phyloP scores from a whole-genome alignment of 2,888 invertebrate genomes.

The Onthophagus sagittarius region DNA sequence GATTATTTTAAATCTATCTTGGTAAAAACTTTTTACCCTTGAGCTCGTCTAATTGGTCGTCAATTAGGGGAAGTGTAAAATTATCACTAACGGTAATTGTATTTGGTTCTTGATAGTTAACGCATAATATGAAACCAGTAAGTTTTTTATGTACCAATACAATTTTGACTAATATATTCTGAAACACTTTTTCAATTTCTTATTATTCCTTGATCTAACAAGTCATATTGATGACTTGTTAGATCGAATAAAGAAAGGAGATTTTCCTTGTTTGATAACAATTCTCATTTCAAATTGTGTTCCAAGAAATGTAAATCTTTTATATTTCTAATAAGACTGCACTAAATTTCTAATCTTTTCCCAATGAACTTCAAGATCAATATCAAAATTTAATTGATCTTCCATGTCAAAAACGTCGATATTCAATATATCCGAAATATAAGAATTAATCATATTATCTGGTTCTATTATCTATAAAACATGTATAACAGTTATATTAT shows the following conservation, averaged over 20 bases:
- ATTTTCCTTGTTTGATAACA: not conserved
- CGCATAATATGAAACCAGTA: slow-evolving; percentile 24
- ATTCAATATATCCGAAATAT: not conserved
- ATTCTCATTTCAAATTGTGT: slow-evolving; percentile 14
- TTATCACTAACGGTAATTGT: slow-evolving; percentile 15
- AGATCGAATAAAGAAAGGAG: slow-evolving; percentile 14
- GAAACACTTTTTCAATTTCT: slow-evolving; percentile 23
- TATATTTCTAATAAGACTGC: slow-evolving; percentile 2
- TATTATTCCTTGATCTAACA: slow-evolving; percentile 16
- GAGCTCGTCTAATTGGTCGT: slow-evolving; percentile 17
- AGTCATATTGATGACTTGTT: too few species aligned
- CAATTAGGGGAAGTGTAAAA: slow-evolving; percentile 17
- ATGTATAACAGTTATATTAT: not conserved
- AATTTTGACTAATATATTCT: slow-evolving; percentile 25
- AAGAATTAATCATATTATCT: not conserved
- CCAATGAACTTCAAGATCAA: slow-evolving; percentile 4
- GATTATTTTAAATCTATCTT: slow-evolving; percentile 4
- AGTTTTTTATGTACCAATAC: slow-evolving; percentile 28
- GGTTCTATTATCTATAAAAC: not conserved
- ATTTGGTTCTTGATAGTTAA: slow-evolving; percentile 22
- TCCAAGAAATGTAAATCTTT: not conserved
- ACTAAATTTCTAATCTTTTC: not conserved
- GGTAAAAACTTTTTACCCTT: not conserved
- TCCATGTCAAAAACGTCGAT: slow-evolving; percentile 2
- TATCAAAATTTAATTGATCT: not conserved